Evolutionary conservation across 2,113 vertebrate species (phyloP).

Genomic region (Callipepla californica): DNA sequence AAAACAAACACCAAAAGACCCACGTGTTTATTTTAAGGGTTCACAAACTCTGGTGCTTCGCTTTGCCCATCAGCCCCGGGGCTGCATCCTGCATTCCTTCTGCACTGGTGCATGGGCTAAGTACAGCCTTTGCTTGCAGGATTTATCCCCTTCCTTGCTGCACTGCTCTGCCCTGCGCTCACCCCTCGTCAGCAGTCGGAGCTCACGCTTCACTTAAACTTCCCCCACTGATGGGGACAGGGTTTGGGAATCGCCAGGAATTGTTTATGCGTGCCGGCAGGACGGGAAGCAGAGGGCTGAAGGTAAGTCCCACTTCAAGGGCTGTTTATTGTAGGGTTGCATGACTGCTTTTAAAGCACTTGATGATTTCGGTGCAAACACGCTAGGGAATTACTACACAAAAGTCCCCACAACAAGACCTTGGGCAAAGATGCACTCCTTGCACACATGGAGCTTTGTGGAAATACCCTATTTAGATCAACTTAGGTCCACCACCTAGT

Average conservation of each 20-base stretch:
- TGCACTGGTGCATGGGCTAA: not conserved
- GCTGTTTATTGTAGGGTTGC: not conserved
- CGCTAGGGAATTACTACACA: fast-evolving
- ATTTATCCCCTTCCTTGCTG: not conserved
- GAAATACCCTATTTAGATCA: not conserved
- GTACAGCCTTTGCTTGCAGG: not conserved
- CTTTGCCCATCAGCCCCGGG: not conserved
- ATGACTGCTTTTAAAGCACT: not conserved
- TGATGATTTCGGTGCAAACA: fast-evolving
- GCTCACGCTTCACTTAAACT: not conserved
- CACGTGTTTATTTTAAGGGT: not conserved
- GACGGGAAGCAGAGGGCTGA: constrained; percentile 24
- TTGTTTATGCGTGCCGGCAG: not conserved
- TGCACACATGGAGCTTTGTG: not conserved
- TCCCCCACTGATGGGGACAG: not conserved
- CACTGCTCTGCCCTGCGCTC: not conserved
- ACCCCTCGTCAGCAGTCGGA: not conserved
- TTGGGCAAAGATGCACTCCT: too few species aligned
- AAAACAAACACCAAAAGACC: too few species aligned
- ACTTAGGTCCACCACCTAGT: not conserved
- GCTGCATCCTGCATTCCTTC: not conserved
- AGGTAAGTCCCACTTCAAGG: not conserved
- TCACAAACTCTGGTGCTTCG: not conserved
- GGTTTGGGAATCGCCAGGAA: not conserved
- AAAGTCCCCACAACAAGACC: not conserved